Conservation (phyloP, 1,140 invertebrate genomes). For the Penaeus indicus region DNA sequence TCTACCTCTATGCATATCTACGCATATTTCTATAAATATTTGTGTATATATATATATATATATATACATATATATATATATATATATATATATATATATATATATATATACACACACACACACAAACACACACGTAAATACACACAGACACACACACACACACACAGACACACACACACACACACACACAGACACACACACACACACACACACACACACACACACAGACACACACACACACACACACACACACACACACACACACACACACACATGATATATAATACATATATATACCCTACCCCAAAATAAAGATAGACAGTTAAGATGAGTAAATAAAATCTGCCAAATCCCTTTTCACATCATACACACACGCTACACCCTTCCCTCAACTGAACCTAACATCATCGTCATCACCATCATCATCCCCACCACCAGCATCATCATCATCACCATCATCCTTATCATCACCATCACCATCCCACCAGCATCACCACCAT, state of each 20-base stretch:
- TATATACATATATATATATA: background rate
- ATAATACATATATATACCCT: background rate
- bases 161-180: background rate
- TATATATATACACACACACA: constrained; percentile 26
- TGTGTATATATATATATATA: constrained; percentile 10
- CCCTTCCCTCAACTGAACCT: no score
- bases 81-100: constrained; percentile 22
- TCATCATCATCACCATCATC: background rate
- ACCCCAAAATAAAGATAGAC: no score
- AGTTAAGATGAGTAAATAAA: no score
- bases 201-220: constrained; percentile 3
- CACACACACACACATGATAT: background rate
- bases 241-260: background rate
- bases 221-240: background rate
- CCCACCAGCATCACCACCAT: background rate
- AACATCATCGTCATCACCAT: no score
- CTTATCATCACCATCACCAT: background rate
- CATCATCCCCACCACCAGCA: background rate
- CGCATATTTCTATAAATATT: constrained; percentile 8
- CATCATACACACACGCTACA: no score
- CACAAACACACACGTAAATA: background rate
- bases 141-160: background rate
- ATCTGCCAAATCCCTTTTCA: no score
- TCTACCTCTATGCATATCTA: background rate
- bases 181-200: background rate